Conservation (phyloP, 1,140 invertebrate species). For the Nomia melanderi region DNA sequence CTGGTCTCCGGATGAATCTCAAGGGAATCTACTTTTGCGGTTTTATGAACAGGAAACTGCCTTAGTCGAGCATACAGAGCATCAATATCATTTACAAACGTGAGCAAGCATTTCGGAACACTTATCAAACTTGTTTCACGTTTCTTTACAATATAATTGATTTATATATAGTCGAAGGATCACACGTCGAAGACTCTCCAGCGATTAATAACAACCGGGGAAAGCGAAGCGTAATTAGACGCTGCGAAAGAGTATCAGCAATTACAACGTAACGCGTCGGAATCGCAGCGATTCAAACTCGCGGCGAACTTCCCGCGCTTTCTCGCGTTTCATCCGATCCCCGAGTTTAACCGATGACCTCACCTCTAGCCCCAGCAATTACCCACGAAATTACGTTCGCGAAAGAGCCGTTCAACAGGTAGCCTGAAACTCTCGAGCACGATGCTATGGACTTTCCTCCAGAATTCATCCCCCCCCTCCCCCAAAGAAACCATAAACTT, state of each 20-base stretch:
- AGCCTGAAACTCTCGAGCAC: not conserved
- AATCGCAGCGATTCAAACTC: constrained; percentile 41
- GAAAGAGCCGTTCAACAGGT: not conserved
- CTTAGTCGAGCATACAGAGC: not conserved
- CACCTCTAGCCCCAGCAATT: not conserved
- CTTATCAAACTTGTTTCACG: too few species aligned
- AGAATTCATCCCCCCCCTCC: too few species aligned
- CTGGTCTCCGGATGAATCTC: not conserved
- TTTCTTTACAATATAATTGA: not conserved
- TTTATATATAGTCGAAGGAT: not conserved
- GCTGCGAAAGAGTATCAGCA: not conserved
- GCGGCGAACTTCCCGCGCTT: constrained; percentile 53
- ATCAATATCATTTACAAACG: too few species aligned
- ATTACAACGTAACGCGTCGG: not conserved
- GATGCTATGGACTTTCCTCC: not conserved
- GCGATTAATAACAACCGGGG: not conserved
- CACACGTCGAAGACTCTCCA: not conserved
- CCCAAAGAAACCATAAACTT: not conserved
- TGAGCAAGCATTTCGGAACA: too few species aligned
- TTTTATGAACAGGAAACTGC: not conserved
- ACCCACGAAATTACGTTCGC: not conserved
- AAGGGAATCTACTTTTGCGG: not conserved
- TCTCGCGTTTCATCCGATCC: not conserved
- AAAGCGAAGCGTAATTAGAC: constrained; percentile 5
- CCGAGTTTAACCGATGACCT: not conserved